phyloP scores from a whole-genome alignment of 1,140 invertebrate genomes.

The Drosophila elegans region DNA sequence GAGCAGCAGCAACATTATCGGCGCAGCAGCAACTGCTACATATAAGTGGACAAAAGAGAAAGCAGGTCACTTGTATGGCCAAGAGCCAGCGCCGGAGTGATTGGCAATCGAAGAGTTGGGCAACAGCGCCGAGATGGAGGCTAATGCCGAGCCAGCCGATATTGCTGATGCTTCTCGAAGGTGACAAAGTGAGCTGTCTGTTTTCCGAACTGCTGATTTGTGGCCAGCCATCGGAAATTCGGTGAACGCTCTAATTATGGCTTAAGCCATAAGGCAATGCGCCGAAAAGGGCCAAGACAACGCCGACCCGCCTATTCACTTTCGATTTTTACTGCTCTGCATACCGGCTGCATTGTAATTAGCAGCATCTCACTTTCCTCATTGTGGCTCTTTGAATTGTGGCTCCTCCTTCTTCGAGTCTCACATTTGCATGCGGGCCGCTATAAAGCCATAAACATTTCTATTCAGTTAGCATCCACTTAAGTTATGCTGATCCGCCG shows the following conservation, averaged over 20 bases:
- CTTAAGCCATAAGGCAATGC: slow-evolving; percentile 24
- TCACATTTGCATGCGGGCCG: slow-evolving; percentile 76
- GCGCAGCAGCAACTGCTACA: slow-evolving; percentile 53
- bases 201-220: slow-evolving; percentile 29
- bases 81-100: slow-evolving; percentile 69
- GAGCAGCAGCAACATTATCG: slow-evolving; percentile 5
- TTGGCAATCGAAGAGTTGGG: slow-evolving; percentile 80
- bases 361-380: slow-evolving; percentile 65
- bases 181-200: slow-evolving; percentile 62
- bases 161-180: slow-evolving; percentile 67
- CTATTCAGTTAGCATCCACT: slow-evolving; percentile 66
- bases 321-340: slow-evolving; percentile 64
- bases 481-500: slow-evolving; percentile 61
- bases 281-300: slow-evolving; percentile 17
- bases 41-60: slow-evolving; percentile 80
- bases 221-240: slow-evolving; percentile 30
- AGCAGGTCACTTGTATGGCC: slow-evolving; percentile 82
- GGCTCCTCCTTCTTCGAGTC: slow-evolving; percentile 23
- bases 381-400: slow-evolving; percentile 46
- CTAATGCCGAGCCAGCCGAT: slow-evolving; percentile 18
- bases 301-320: slow-evolving; percentile 57
- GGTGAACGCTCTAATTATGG: slow-evolving; percentile 68
- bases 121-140: slow-evolving; percentile 11
- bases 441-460: slow-evolving; percentile 77
- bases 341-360: slow-evolving; percentile 69